A percentile compares a stretch with the other conserved stretches of the same genome.
Evolutionary conservation across 2,113 vertebrate species (phyloP).

Genomic region (Pangasianodon gigas): DNA sequence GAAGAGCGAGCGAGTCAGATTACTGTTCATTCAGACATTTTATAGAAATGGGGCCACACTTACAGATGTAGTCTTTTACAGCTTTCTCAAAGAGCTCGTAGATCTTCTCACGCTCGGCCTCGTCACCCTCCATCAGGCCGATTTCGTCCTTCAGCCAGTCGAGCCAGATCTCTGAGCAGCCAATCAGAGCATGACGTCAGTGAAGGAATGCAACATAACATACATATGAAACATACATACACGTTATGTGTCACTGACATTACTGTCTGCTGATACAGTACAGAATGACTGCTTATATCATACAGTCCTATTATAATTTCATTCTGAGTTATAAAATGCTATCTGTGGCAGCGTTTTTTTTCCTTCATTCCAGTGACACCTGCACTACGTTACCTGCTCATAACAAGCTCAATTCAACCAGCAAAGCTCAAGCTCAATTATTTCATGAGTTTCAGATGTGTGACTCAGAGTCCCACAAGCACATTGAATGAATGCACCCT

Average conservation of each 20-base stretch:
- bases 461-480: neutral
- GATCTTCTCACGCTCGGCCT: conserved; percentile 82
- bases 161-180: conserved; percentile 89
- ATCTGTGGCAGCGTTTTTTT: neutral
- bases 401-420: neutral
- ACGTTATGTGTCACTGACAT: neutral
- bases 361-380: neutral
- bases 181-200: neutral
- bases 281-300: neutral
- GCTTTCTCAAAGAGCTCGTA: conserved; percentile 92
- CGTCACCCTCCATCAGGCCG: conserved; percentile 79
- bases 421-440: neutral
- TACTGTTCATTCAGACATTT: neutral
- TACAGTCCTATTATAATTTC: neutral
- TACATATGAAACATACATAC: neutral
- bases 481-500: neutral
- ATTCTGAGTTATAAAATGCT: neutral
- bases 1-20: neutral
- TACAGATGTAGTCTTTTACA: conserved; percentile 93
- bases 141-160: conserved; percentile 98
- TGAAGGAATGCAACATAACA: neutral
- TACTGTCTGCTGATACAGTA: neutral
- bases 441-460: neutral
- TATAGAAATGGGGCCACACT: conserved; percentile 60
- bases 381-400: neutral